phyloP scores from a whole-genome alignment of 2,113 vertebrate species.

The Ophiodon elongatus region DNA sequence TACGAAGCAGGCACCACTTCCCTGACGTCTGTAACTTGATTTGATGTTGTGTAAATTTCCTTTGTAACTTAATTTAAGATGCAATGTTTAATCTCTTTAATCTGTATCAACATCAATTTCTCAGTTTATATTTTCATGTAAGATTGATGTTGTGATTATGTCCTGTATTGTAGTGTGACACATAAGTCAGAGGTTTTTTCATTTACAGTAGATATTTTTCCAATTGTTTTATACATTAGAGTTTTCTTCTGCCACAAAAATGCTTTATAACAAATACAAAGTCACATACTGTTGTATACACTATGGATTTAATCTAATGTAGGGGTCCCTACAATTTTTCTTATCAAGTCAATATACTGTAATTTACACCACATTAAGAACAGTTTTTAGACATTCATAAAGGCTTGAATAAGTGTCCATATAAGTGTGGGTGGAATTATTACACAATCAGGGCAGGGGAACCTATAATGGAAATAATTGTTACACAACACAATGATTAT shows the following conservation, averaged over 20 bases:
- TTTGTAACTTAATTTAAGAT: constrained; percentile 1
- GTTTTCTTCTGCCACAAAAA: background rate
- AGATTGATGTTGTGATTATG: background rate
- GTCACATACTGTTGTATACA: background rate
- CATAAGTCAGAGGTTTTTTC: background rate
- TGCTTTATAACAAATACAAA: background rate
- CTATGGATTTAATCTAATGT: background rate
- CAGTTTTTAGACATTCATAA: background rate
- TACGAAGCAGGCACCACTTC: background rate
- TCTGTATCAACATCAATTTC: background rate
- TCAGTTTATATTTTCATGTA: background rate
- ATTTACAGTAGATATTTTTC: background rate
- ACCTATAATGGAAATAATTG: constrained; percentile 38
- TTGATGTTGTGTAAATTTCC: background rate
- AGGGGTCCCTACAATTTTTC: background rate
- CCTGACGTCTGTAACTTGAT: constrained; percentile 13
- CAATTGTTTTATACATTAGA: background rate
- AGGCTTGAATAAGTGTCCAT: background rate
- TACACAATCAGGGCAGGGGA: background rate
- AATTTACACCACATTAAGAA: background rate
- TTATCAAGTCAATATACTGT: background rate
- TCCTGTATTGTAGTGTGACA: too few species aligned
- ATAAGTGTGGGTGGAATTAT: constrained; percentile 1
- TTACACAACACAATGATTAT: constrained; percentile 42
- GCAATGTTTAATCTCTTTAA: background rate